These are phyloP conservation scores for Gambelia wislizenii DNA, from an alignment of 2,797 vertebrate species.

Conservation along the genomic window DNA sequence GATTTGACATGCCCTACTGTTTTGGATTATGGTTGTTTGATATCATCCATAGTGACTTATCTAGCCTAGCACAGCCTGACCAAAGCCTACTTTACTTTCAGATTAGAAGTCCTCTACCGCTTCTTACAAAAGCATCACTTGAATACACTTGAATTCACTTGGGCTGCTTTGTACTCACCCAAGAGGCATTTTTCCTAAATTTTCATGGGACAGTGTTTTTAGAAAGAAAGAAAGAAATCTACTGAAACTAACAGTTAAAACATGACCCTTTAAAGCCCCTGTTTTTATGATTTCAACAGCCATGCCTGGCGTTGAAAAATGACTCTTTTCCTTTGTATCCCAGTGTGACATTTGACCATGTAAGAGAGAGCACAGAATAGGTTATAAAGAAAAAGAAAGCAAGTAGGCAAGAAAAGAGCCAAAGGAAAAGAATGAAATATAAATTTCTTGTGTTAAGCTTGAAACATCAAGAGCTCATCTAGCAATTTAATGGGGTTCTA, in stretches of 20 bases:
- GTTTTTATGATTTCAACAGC: background rate
- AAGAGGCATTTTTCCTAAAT: background rate
- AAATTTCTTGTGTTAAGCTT: background rate
- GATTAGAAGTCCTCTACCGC: background rate
- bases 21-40: background rate
- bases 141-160: background rate
- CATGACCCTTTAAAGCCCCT: too few relatives aligned
- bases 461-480: background rate
- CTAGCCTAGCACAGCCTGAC: background rate
- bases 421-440: conserved; percentile 1
- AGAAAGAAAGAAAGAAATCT: too few relatives aligned
- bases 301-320: background rate
- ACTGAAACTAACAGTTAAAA: background rate
- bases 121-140: background rate
- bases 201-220: background rate
- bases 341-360: background rate
- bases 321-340: background rate
- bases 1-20: background rate
- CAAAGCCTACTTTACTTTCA: background rate
- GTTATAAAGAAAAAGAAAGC: background rate
- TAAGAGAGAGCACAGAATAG: background rate
- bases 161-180: background rate
- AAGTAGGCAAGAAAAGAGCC: background rate
- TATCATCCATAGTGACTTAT: background rate
- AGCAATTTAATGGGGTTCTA: conserved; percentile 1